Evolutionary conservation across 2,797 vertebrate genomes (phyloP), one percentile per base, ranked within the genome.

Genomic region (Sebastes jordani): DNA sequence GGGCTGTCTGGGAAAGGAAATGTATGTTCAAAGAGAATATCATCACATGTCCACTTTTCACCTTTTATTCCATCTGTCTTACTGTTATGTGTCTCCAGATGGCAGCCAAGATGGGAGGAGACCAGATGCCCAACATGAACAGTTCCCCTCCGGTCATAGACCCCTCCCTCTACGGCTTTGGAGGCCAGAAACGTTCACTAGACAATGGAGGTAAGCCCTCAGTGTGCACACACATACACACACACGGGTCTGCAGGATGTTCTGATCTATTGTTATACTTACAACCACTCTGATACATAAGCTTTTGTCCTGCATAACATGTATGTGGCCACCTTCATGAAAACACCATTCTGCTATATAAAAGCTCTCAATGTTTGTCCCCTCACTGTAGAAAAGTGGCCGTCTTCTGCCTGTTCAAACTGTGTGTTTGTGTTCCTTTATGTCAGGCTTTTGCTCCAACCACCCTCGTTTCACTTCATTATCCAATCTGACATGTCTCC

Each of bases 111-210:
- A 98, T 99, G 93, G 97, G 96, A 84, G 93, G 95, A 84, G 98
- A 99, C 91, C 96, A 96, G 90, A 97, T 98, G 95, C 95, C 97
- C 94, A 98, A 98, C 95, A 96, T 99, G 96, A 99, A 98, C 95
- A 98, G 96, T 91, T 97, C 97, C 58, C 95, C 97, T 82, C 96
- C 97, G 0, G 97, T 98, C 46, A 94, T 99, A 84, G 98, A 99
- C 91, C 96, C 97, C 1, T 97, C 97, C 3, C 95, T 98, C 27
- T 99, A 99, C 0, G 96, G 97, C 82, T 99, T 98, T 30, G 98
- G 97, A 93, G 96, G 96, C 30, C 98, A 97, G 73, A 99, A 99
- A 76, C 96, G 97, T 84, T 97, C 98, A 42, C 86, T 99, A 94
- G 98, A 99, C 81, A 98, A 99, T 23, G 98, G 97, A 96, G 98